These are phyloP conservation scores for Drosophila longiperda DNA, from an alignment of 2,888 invertebrate genomes.

Conservation along the genomic window DNA sequence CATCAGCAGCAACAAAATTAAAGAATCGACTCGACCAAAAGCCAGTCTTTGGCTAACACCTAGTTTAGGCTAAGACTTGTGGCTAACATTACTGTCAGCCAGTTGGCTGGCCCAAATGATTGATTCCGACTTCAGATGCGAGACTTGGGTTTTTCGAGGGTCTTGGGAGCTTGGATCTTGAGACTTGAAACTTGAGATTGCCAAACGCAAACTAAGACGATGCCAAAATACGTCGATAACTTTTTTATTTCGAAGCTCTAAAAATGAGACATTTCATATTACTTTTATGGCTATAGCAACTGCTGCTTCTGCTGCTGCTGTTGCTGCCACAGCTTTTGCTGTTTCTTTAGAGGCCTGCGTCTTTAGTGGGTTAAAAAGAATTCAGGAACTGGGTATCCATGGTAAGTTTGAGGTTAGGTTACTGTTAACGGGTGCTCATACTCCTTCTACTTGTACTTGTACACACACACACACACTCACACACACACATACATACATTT, in stretches of 20 bases:
- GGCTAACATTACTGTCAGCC: background rate
- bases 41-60: background rate
- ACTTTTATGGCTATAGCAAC: conserved; percentile 79
- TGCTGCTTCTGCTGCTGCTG: conserved; percentile 46
- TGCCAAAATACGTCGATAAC: conserved; percentile 76
- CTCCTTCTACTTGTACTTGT: conserved; percentile 5
- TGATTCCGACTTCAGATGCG: conserved; percentile 2
- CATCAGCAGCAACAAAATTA: conserved; percentile 36
- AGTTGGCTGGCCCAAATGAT: background rate
- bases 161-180: conserved; percentile 6
- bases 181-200: conserved; percentile 28
- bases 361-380: conserved; percentile 77
- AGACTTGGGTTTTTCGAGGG: background rate
- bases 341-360: conserved; percentile 36
- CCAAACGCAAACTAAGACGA: conserved; percentile 39
- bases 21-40: conserved; percentile 6
- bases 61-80: background rate
- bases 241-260: conserved; percentile 81
- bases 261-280: conserved; percentile 81
- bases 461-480: conserved; percentile 7
- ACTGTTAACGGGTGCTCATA: conserved; percentile 60
- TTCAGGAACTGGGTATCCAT: conserved; percentile 55
- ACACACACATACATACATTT: conserved; percentile 47
- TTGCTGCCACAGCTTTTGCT: conserved; percentile 45
- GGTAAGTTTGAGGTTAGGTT: conserved; percentile 67